These are phyloP conservation scores for Andrena dorsata DNA, from an alignment of 2,888 invertebrate genomes.

Conservation along the genomic window DNA sequence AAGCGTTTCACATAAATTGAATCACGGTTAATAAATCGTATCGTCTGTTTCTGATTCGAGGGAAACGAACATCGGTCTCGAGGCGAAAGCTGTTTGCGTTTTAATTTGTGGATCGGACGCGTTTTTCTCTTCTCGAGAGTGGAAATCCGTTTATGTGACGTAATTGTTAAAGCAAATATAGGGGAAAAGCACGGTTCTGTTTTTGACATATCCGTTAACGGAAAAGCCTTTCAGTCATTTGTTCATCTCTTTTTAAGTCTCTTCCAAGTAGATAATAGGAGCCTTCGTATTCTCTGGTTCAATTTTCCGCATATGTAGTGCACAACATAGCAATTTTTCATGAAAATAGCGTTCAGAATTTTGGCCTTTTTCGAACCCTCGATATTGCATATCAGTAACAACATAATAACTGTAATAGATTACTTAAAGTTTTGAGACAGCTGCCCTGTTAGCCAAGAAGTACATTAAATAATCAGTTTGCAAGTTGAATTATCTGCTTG, in stretches of 20 bases:
- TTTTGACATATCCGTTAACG: background rate
- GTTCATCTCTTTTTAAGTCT: too few relatives aligned
- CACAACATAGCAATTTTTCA: too few relatives aligned
- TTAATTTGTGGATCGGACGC: constrained; percentile 27
- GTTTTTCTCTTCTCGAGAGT: constrained; percentile 46
- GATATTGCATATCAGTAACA: too few relatives aligned
- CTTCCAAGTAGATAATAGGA: too few relatives aligned
- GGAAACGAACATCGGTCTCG: background rate
- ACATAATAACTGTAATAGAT: too few relatives aligned
- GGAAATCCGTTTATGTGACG: background rate
- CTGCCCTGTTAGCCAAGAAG: too few relatives aligned
- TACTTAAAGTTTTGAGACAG: too few relatives aligned
- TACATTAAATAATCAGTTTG: background rate
- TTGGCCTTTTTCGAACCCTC: too few relatives aligned
- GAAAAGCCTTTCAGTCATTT: background rate
- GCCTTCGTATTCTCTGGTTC: too few relatives aligned
- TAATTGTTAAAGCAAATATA: background rate
- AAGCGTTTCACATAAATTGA: constrained; percentile 4
- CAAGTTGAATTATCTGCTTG: constrained; percentile 68
- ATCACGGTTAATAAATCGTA: constrained; percentile 25
- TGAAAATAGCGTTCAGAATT: too few relatives aligned
- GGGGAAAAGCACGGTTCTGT: background rate
- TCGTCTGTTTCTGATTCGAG: constrained; percentile 5
- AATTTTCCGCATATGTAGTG: too few relatives aligned
- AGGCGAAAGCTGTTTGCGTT: background rate